phyloP scores from a whole-genome alignment of 1,140 invertebrate species.

The Atta colombica region DNA sequence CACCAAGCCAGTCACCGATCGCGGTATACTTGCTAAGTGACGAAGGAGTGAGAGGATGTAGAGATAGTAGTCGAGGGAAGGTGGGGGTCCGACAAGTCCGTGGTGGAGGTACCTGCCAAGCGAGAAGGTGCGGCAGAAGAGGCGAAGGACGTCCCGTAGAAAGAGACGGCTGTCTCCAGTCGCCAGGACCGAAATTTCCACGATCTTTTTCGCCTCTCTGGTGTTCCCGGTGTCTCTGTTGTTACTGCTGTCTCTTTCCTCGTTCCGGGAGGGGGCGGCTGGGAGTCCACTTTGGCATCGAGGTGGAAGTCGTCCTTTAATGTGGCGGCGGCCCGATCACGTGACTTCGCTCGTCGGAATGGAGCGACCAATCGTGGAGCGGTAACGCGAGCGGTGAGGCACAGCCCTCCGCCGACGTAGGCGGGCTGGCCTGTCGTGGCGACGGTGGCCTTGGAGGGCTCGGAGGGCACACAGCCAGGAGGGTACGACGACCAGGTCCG shows the following conservation, averaged over 20 bases:
- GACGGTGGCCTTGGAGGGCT: conserved; percentile 70
- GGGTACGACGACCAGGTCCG: conserved; percentile 75
- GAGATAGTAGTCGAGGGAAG: conserved; percentile 72
- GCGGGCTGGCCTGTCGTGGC: conserved; percentile 80
- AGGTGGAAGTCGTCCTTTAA: conserved; percentile 50
- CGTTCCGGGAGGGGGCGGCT: conserved; percentile 64
- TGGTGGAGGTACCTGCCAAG: conserved; percentile 62
- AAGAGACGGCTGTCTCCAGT: conserved; percentile 69
- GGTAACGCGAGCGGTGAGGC: conserved; percentile 80
- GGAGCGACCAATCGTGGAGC: conserved; percentile 80
- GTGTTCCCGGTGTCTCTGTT: conserved; percentile 82
- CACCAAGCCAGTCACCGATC: conserved; percentile 65
- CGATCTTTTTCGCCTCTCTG: conserved; percentile 80
- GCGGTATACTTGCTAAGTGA: conserved; percentile 70
- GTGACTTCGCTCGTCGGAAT: conserved; percentile 75
- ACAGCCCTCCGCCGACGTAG: conserved; percentile 84
- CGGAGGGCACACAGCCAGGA: conserved; percentile 77
- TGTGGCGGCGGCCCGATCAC: conserved; percentile 75
- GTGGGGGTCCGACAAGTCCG: conserved; percentile 63
- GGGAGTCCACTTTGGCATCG: conserved; percentile 51
- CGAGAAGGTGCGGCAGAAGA: conserved; percentile 61
- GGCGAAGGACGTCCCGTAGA: conserved; percentile 63
- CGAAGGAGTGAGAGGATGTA: conserved; percentile 69
- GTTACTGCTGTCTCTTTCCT: conserved; percentile 82
- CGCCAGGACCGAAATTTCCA: conserved; percentile 71